Conservation (phyloP, 1,140 invertebrate species). For the Aphaenogaster rudis region DNA sequence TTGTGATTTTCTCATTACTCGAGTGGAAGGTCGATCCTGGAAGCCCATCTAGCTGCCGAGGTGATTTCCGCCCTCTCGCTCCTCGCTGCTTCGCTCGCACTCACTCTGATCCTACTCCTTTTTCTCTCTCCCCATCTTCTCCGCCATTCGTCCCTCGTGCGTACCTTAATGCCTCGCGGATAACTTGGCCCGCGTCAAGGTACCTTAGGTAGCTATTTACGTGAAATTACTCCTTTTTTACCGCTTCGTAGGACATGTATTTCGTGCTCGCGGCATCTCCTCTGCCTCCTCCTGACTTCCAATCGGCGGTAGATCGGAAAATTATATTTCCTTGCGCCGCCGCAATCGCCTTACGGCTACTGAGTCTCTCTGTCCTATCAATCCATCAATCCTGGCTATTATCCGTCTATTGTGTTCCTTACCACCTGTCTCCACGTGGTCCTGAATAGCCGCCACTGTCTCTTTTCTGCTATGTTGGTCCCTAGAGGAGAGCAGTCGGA, state of each 20-base stretch:
- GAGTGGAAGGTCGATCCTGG: slow-evolving; percentile 74
- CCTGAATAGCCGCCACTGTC: neutral
- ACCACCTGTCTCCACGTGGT: neutral
- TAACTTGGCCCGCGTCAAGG: slow-evolving; percentile 18
- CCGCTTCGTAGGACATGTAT: slow-evolving; percentile 29
- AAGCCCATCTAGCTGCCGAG: slow-evolving; percentile 49
- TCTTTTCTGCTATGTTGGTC: slow-evolving; percentile 1
- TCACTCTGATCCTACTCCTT: slow-evolving; percentile 24
- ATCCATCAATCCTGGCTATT: slow-evolving; percentile 2
- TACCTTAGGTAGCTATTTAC: slow-evolving; percentile 11
- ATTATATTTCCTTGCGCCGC: slow-evolving; percentile 59
- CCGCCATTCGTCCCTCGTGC: slow-evolving; percentile 1
- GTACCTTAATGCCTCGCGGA: slow-evolving; percentile 52
- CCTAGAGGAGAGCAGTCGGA: neutral
- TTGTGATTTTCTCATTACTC: slow-evolving; percentile 82
- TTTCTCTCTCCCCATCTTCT: slow-evolving; percentile 42
- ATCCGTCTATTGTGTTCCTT: slow-evolving; percentile 38
- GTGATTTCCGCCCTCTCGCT: slow-evolving; percentile 25
- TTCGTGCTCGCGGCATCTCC: neutral
- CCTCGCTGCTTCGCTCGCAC: neutral
- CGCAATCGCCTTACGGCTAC: slow-evolving; percentile 44
- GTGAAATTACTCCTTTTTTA: slow-evolving; percentile 66
- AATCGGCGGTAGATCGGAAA: slow-evolving; percentile 42
- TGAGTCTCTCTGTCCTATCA: neutral
- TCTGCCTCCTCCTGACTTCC: neutral